A percentile compares a stretch with the other conserved stretches of the same genome.
These are phyloP conservation scores for Podiceps cristatus DNA, from an alignment of 2,113 vertebrate genomes.

Conservation along the genomic window DNA sequence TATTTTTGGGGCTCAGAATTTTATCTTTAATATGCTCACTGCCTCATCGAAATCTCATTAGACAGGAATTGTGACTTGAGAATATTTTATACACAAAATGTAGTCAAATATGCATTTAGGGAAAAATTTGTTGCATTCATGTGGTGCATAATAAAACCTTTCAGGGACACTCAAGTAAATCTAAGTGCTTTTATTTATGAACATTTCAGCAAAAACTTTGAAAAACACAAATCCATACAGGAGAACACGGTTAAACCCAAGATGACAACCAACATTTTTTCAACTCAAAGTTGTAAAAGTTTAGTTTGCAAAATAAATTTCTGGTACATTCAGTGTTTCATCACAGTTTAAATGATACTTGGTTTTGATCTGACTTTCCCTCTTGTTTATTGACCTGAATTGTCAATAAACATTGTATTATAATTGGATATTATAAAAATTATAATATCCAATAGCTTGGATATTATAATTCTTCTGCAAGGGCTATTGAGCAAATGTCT, in stretches of 20 bases:
- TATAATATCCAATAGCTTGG: neutral
- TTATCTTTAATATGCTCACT: neutral
- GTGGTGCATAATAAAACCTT: neutral
- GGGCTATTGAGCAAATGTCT: neutral
- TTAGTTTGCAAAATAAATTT: neutral
- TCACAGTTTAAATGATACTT: conserved; percentile 2
- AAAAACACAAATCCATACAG: neutral
- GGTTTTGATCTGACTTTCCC: neutral
- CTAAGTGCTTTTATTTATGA: neutral
- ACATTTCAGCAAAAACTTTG: neutral
- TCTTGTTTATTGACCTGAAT: neutral
- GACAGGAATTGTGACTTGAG: neutral
- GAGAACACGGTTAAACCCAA: neutral
- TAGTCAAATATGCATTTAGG: neutral
- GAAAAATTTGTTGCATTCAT: neutral
- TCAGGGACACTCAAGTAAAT: neutral
- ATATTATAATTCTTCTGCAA: neutral
- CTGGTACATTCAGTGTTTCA: neutral
- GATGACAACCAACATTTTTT: neutral
- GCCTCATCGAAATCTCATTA: neutral
- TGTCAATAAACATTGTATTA: no score
- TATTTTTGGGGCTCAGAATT: neutral
- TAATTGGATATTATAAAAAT: no score
- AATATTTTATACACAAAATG: neutral
- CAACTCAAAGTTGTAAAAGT: neutral